phyloP scores from a whole-genome alignment of 1,140 invertebrate species.

The Glossosoma conforme region DNA sequence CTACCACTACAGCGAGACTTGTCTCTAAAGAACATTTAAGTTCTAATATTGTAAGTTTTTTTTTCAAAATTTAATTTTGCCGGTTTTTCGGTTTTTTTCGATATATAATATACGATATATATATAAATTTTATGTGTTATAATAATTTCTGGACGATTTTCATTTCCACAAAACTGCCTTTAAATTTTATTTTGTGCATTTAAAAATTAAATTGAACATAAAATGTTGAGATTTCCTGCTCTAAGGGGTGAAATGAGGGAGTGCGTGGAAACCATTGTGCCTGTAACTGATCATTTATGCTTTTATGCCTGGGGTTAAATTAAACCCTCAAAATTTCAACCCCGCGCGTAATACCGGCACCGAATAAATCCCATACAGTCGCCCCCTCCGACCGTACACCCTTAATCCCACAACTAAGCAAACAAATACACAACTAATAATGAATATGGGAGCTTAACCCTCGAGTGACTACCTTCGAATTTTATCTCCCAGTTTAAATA shows the following conservation, averaged over 20 bases:
- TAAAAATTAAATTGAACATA: not conserved
- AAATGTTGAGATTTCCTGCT: not conserved
- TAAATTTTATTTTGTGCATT: too few relatives aligned
- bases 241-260: constrained; percentile 7
- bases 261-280: constrained; percentile 28
- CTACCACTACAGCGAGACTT: too few relatives aligned
- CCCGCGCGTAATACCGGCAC: constrained; percentile 26
- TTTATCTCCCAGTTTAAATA: constrained; percentile 11
- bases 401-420: constrained; percentile 24
- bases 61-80: too few relatives aligned
- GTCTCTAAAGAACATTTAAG: too few relatives aligned
- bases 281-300: constrained; percentile 33
- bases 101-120: too few relatives aligned
- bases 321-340: constrained; percentile 32
- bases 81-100: too few relatives aligned
- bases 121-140: too few relatives aligned
- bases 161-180: too few relatives aligned
- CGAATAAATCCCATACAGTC: constrained; percentile 27
- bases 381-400: constrained; percentile 1
- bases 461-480: too few relatives aligned
- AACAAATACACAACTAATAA: constrained; percentile 32
- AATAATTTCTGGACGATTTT: too few relatives aligned
- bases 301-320: constrained; percentile 32
- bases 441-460: constrained; percentile 22
- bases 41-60: too few relatives aligned